Base-by-base conservation (phyloP, 1,140 invertebrate species). In the Metaphire vulgaris region DNA sequence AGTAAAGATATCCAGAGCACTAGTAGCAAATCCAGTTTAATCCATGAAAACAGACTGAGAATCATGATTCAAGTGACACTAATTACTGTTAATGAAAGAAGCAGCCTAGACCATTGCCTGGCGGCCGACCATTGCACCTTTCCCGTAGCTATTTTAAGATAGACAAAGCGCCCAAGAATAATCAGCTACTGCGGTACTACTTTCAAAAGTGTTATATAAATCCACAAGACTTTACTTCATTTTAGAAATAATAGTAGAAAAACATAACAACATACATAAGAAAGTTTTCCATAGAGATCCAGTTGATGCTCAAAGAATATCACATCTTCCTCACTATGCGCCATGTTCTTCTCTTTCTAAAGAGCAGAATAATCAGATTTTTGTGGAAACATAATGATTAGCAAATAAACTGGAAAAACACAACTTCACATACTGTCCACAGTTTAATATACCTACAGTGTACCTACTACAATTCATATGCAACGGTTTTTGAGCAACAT, bases 251-350 rank as follows among this genome's bases (percentile, higher is more conserved):
- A n/a, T n/a, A n/a, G n/a, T n/a, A n/a, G n/a, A n/a, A n/a, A n/a
- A n/a, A n/a, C n/a, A n/a, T n/a, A n/a, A n/a, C n/a, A n/a, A 81
- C 84, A 77, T 78, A 85, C 84, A 74, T 83, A 79, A 77, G 81
- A 83, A 6, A 85, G 79, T 72, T 82, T 83, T 68, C 82, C 83
- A 77, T 84, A 84, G 56, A 85, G 77, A 67, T 84, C 82, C 34
- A 85, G 77, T 77, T 85, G 84, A 69, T 83, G 81, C 69, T 83
- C 83, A 33, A 85, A 78, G 75, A 84, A 85, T 41, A 83, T 74
- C 67, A 82, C 84, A 1, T 79, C 79, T 30, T 84, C 83, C 71
- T 81, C 80, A 70, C 69, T 70, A 65, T 26, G 67, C 2, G 41
- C 29, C 26, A n/a, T 69, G 26, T 29, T 66, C n/a, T 66, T 31